These are phyloP conservation scores for Lamprotornis superbus DNA, from an alignment of 2,113 vertebrate species.

Conservation along the genomic window DNA sequence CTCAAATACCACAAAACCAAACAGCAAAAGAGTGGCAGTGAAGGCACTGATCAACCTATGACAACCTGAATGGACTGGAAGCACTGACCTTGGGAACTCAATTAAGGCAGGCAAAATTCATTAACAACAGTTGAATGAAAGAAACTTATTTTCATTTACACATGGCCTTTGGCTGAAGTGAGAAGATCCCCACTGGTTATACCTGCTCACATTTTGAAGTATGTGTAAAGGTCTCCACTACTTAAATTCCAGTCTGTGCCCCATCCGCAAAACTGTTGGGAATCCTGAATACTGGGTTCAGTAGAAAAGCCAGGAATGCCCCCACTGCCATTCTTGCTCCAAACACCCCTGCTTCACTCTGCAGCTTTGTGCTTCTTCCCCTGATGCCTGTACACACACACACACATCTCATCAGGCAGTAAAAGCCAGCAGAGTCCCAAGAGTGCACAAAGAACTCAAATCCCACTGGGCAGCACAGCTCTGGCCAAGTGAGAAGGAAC, in stretches of 20 bases:
- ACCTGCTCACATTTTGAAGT: background rate
- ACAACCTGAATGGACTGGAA: background rate
- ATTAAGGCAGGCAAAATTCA: background rate
- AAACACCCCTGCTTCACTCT: background rate
- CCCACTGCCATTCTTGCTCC: background rate
- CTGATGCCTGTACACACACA: background rate
- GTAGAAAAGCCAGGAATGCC: background rate
- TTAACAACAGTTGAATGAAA: background rate
- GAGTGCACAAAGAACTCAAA: no score
- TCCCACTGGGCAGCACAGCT: rapidly evolving
- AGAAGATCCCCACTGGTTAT: background rate
- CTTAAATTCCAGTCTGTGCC: background rate
- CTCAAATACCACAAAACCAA: background rate
- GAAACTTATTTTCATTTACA: background rate
- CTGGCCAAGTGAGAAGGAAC: background rate
- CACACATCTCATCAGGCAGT: rapidly evolving
- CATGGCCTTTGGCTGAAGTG: background rate
- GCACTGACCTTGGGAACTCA: background rate
- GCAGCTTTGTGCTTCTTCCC: background rate
- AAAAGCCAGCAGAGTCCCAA: background rate
- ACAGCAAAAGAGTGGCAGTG: background rate
- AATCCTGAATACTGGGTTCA: background rate
- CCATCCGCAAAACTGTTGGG: background rate
- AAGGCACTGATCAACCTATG: background rate
- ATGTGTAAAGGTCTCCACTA: rapidly evolving